Evolutionary conservation across 2,797 vertebrate genomes (phyloP).

Genomic region (Sphenodon punctatus): DNA sequence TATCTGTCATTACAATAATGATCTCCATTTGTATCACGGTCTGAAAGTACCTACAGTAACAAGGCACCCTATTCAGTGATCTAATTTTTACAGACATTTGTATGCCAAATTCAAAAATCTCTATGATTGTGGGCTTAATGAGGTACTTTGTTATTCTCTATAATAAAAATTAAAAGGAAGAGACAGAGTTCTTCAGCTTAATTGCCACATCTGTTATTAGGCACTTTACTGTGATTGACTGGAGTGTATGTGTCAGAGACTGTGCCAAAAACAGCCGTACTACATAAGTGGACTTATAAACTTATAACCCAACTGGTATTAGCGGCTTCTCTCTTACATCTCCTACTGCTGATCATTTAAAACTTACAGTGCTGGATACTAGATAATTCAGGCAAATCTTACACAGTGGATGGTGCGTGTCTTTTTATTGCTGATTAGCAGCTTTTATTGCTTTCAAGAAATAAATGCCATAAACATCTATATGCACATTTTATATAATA

Average conservation of each 20-base stretch:
- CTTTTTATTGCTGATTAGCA: neutral
- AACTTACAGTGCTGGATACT: neutral
- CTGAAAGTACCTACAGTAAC: slow-evolving; percentile 38
- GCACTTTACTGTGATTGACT: slow-evolving; percentile 77
- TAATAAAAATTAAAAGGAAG: slow-evolving; percentile 67
- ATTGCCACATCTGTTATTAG: slow-evolving; percentile 76
- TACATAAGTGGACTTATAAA: slow-evolving; percentile 47
- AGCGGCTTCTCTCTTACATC: slow-evolving; percentile 39
- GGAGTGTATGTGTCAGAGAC: slow-evolving; percentile 66
- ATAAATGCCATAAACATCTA: neutral
- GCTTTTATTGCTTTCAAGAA: slow-evolving; percentile 6
- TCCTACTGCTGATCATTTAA: slow-evolving; percentile 15
- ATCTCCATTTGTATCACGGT: neutral
- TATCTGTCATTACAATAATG: slow-evolving; percentile 1
- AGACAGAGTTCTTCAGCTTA: slow-evolving; percentile 73
- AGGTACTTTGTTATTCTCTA: slow-evolving; percentile 68
- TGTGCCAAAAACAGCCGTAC: slow-evolving; percentile 66
- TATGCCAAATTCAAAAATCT: slow-evolving; percentile 48
- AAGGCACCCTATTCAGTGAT: slow-evolving; percentile 39
- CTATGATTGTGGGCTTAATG: slow-evolving; percentile 60
- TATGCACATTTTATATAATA: neutral
- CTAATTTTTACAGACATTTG: slow-evolving; percentile 43
- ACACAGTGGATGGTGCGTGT: neutral
- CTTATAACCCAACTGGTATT: slow-evolving; percentile 52
- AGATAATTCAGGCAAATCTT: slow-evolving; percentile 27